Conservation (phyloP, 2,797 vertebrate species). For the Anguilla megastoma region DNA sequence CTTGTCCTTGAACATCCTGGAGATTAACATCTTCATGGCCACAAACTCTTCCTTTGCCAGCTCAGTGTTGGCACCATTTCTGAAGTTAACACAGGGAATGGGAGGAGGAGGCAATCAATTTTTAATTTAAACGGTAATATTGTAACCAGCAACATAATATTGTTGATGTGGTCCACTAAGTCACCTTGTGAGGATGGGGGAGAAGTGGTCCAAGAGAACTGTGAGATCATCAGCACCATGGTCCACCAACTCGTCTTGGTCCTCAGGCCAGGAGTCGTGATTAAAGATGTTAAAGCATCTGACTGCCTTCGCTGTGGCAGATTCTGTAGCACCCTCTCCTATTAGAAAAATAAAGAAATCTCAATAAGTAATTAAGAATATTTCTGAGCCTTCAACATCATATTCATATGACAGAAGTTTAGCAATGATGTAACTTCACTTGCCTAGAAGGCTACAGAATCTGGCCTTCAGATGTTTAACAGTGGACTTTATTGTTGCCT, state of each 20-base stretch:
- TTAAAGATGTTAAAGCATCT: conserved; percentile 46
- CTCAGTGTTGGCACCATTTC: conserved; percentile 39
- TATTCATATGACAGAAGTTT: not conserved
- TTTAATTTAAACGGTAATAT: conserved; percentile 18
- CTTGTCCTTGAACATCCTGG: conserved; percentile 39
- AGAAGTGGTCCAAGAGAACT: conserved; percentile 42
- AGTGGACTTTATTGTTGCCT: conserved; percentile 36
- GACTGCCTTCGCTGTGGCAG: conserved; percentile 39
- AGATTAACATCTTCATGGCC: conserved; percentile 36
- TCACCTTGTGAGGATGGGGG: conserved; percentile 30
- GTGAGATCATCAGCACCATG: conserved; percentile 41
- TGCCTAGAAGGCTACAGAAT: conserved; percentile 41
- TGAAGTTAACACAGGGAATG: conserved; percentile 29
- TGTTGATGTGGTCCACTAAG: not conserved
- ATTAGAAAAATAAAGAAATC: conserved; percentile 32
- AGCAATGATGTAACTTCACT: conserved; percentile 32
- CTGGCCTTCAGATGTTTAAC: conserved; percentile 39
- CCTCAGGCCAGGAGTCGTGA: conserved; percentile 45
- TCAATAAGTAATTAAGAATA: conserved; percentile 16
- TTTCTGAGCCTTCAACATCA: conserved; percentile 19
- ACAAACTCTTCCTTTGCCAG: conserved; percentile 41
- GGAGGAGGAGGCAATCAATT: not conserved
- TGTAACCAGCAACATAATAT: conserved; percentile 31
- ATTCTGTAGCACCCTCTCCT: conserved; percentile 24
- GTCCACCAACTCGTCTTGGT: conserved; percentile 38